Conservation (phyloP, 2,113 vertebrate genomes). For the Nycticebus coucang region DNA sequence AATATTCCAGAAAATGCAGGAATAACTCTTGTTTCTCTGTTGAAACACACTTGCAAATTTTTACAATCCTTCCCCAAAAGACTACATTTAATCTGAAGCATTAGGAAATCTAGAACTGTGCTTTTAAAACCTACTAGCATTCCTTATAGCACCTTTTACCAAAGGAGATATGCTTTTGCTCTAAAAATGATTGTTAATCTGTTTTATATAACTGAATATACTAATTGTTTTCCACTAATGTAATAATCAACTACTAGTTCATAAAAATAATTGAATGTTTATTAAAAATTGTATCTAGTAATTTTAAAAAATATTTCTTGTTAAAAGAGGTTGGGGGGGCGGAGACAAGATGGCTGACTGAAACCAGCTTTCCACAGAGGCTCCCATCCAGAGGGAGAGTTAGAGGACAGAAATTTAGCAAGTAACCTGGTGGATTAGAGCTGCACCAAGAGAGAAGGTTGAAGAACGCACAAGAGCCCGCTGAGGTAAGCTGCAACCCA, state of each 20-base stretch:
- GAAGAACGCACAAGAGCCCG: too few relatives aligned
- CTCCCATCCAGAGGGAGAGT: too few relatives aligned
- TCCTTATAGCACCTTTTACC: not conserved
- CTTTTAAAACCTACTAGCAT: not conserved
- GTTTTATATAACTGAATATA: not conserved
- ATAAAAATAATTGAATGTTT: not conserved
- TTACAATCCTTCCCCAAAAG: not conserved
- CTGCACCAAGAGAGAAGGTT: too few relatives aligned
- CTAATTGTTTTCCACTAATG: not conserved
- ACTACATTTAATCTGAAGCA: not conserved
- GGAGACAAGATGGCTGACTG: too few relatives aligned
- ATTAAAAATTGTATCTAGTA: not conserved
- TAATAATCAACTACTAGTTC: not conserved
- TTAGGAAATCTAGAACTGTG: not conserved
- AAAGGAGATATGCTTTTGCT: not conserved
- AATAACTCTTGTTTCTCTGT: not conserved
- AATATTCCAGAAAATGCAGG: not conserved
- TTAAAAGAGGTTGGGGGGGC: not conserved
- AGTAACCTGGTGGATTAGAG: too few relatives aligned
- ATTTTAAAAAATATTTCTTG: not conserved
- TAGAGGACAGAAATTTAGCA: too few relatives aligned
- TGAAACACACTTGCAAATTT: not conserved
- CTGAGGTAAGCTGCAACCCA: too few relatives aligned
- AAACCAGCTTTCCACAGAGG: too few relatives aligned
- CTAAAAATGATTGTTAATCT: not conserved